Conservation (phyloP, 2,797 vertebrate genomes). For the Petrocephalus schoutedeni region DNA sequence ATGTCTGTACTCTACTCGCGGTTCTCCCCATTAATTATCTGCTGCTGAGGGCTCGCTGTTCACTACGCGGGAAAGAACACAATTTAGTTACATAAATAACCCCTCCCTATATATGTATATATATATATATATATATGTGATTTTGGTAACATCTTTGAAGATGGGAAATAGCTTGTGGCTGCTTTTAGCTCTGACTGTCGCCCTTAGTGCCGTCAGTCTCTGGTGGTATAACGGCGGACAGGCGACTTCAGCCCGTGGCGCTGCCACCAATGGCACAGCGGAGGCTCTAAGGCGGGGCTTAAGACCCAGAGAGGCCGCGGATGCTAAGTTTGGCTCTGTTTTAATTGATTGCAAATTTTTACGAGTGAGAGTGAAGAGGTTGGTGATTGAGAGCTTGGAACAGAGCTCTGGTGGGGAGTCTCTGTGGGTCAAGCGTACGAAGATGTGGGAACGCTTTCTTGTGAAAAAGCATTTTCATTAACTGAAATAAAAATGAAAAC, state of each 20-base stretch:
- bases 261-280: background rate
- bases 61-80: background rate
- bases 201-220: background rate
- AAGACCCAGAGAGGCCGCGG: background rate
- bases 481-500: too few species aligned
- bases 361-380: slow-evolving; percentile 20
- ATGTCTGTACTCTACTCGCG: background rate
- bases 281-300: background rate
- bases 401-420: background rate
- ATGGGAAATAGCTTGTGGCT: slow-evolving; percentile 6
- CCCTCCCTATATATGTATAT: background rate
- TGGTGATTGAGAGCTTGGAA: background rate
- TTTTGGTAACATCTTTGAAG: background rate
- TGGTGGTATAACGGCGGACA: background rate
- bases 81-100: background rate
- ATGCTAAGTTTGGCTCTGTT: background rate
- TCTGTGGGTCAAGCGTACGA: background rate
- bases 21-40: slow-evolving; percentile 20
- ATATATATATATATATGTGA: background rate
- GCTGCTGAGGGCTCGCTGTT: background rate
- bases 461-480: too few species aligned
- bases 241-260: background rate
- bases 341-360: slow-evolving; percentile 14
- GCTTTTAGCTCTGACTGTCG: background rate
- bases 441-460: too few species aligned